Base-by-base conservation (phyloP, 2,888 invertebrate species). In the Sicus ferrugineus region DNA sequence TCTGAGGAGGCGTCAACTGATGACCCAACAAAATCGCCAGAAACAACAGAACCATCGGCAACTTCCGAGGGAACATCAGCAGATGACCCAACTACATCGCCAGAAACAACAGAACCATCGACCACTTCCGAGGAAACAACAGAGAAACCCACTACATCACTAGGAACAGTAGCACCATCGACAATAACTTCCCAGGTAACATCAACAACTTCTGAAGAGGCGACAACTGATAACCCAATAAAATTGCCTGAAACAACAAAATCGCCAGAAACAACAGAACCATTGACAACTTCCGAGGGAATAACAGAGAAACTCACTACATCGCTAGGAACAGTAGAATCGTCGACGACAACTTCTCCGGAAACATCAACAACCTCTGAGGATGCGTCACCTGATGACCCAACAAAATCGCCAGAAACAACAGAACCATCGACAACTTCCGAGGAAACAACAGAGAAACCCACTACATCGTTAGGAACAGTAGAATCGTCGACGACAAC, bases 321-420 rank as follows among this genome's bases (percentile, higher is more conserved):
- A n/a, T n/a, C n/a, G n/a, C n/a, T n/a, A 34, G 31, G 31, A 5
- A 65, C 65, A 54, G 30, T 11, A 28, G n/a, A n/a, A n/a, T n/a
- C n/a, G n/a, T n/a, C n/a, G 28, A 31, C 31, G 11, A 23, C 54
- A 54, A n/a, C 42, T 11, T 28, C 19, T 34, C 46, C n/a, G 14
- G 19, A 21, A n/a, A 16, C 30, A 28, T 7, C 28, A 31, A 31
- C 19, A 42, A 58, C 59, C 21, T 38, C 46, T 30, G 31, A 42
- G 0, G 16, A 9, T 6, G 16, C 19, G 19, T 9, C 31, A 3
- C 14, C 16, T 16, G 16, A 58, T 26, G n/a, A 42, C 16, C 56
- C 34, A 14, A 26, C 28, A 23, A 31, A 28, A 14, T 31, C 30
- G 34, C 4, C 14, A 48, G 21, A 26, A 28, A 34, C 56, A 66